These are phyloP conservation scores for Oncorhynchus tshawytscha DNA, from an alignment of 2,113 vertebrate species.

Conservation along the genomic window DNA sequence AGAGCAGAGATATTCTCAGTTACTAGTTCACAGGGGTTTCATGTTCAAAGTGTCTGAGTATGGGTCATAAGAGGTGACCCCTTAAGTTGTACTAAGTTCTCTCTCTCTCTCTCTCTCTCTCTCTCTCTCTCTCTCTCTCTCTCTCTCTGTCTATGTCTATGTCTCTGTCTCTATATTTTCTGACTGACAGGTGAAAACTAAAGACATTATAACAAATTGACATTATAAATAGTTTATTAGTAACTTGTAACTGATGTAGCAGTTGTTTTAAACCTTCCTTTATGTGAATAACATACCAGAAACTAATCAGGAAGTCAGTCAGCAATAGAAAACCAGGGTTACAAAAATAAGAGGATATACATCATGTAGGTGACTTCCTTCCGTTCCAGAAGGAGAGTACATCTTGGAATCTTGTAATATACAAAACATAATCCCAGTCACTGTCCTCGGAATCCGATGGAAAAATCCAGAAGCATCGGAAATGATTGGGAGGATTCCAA, in stretches of 20 bases:
- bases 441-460: constrained; percentile 23
- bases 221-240: constrained; percentile 74
- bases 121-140: neutral
- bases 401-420: constrained; percentile 53
- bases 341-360: constrained; percentile 61
- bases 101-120: too few relatives aligned
- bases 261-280: constrained; percentile 20
- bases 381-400: constrained; percentile 30
- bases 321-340: constrained; percentile 50
- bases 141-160: too few relatives aligned
- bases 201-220: neutral
- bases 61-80: neutral
- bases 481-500: constrained; percentile 23
- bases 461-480: neutral
- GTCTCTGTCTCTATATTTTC: too few relatives aligned
- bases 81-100: too few relatives aligned
- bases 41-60: constrained; percentile 14
- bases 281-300: constrained; percentile 48
- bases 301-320: constrained; percentile 44
- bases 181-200: neutral
- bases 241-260: constrained; percentile 34
- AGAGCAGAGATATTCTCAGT: constrained; percentile 8
- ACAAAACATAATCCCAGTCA: constrained; percentile 51
- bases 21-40: constrained; percentile 35
- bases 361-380: neutral